Base-by-base conservation (phyloP, 2,888 invertebrate species). In the Elegia similella region DNA sequence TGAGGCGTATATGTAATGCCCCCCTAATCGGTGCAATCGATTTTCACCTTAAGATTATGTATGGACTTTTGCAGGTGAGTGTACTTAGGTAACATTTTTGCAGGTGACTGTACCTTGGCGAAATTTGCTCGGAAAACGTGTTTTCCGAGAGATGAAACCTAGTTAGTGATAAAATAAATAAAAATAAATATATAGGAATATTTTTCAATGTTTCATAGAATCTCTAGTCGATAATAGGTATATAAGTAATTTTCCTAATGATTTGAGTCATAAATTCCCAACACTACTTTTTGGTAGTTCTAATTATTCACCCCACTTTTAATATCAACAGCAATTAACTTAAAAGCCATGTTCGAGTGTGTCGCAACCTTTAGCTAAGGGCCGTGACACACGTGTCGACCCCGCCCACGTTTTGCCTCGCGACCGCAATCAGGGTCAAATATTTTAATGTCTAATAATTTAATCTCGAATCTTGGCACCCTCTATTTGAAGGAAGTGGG, bases 341-440 rank as follows among this genome's bases (percentile, higher is more conserved):
- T 86, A 84, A 88, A 86, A 88, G 87, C 85, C 73, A 76, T 79
- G 81, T 76, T 76, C 66, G 75, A 70, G 81, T 86, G 82, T 86
- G 84, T 76, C 75, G 63, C 82, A 75, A 80, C 87, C 88, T 84
- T 88, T 83, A 82, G 71, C 65, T 87, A 84, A 88, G 84, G 87
- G 84, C 76, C 72, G 76, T 57, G 58, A 59, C 77, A 86, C 88
- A 86, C 86, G 86, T 84, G 86, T 64, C 78, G 76, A 72, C 82
- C 79, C 81, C 86, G 86, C 88, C 87, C 76, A 82, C 83, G 73
- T 74, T 81, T 80, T 75, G 74, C 69, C 66, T 59, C 59, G 59
- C 67, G 64, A 81, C 86, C 82, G 75, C 82, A 74, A 61, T 64
- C 66, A 63, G 70, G 62, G 67, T 64, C 57, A 47, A 50, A 53